Percentiles rank a stretch among this genome's conserved stretches.
Evolutionary conservation across 2,797 vertebrate species (phyloP).

Genomic region (Sebastiscus albofasciatus): DNA sequence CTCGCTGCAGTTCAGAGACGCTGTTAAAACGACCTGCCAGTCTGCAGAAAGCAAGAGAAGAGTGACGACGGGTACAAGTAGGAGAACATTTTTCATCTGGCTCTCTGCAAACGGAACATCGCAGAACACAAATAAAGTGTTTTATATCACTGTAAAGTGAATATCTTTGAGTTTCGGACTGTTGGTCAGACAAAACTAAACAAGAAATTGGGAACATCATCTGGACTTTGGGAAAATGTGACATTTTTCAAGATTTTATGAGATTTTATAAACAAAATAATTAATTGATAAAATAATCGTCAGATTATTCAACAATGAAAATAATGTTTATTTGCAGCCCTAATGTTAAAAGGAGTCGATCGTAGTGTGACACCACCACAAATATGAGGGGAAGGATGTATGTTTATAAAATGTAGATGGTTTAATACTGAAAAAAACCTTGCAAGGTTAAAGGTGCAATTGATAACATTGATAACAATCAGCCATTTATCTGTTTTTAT

Average conservation of each 20-base stretch:
- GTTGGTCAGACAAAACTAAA: not conserved
- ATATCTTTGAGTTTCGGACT: not conserved
- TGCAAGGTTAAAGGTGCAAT: too few relatives aligned
- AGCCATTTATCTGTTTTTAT: too few relatives aligned
- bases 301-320: not conserved
- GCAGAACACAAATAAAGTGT: not conserved
- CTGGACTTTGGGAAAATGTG: too few relatives aligned
- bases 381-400: not conserved
- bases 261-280: not conserved
- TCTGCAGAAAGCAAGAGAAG: constrained; percentile 6
- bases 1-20: constrained; percentile 12
- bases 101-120: not conserved
- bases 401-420: not conserved
- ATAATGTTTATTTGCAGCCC: not conserved
- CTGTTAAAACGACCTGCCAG: constrained; percentile 1
- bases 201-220: too few relatives aligned
- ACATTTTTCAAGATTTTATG: not conserved
- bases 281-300: not conserved
- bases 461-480: too few relatives aligned
- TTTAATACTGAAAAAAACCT: not conserved
- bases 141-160: not conserved
- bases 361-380: not conserved
- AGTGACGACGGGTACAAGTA: not conserved
- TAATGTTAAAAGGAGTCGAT: not conserved
- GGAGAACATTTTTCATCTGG: not conserved